Evolutionary conservation across 2,888 invertebrate genomes (phyloP).

Genomic region (Aporophyla lueneburgensis): DNA sequence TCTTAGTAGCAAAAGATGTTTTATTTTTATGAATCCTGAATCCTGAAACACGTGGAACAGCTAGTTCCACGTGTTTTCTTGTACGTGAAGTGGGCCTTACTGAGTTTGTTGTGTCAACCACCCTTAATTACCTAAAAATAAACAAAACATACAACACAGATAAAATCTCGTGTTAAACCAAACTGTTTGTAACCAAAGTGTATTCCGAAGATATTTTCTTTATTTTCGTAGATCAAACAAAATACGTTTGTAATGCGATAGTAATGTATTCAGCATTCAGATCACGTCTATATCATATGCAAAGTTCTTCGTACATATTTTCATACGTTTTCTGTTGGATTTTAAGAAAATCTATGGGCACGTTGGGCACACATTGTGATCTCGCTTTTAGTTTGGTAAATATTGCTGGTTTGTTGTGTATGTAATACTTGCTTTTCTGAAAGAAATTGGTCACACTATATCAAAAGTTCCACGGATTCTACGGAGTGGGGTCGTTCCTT

Average conservation of each 20-base stretch:
- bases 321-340: slow-evolving; percentile 64
- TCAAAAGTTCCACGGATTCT: slow-evolving; percentile 1
- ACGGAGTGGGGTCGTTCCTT: neutral
- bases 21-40: neutral
- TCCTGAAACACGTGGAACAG: too few relatives aligned
- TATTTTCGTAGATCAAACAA: slow-evolving; percentile 69
- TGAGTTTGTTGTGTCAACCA: neutral
- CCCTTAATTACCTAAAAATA: neutral
- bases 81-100: neutral
- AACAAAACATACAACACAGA: neutral
- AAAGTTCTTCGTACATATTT: slow-evolving; percentile 66
- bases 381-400: slow-evolving; percentile 74
- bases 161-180: slow-evolving; percentile 39
- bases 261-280: slow-evolving; percentile 66
- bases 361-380: slow-evolving; percentile 64
- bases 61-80: neutral
- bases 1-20: neutral
- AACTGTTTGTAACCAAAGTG: slow-evolving; percentile 48
- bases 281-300: slow-evolving; percentile 67
- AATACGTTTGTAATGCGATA: slow-evolving; percentile 70
- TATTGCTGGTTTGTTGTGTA: slow-evolving; percentile 64
- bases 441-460: neutral
- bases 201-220: slow-evolving; percentile 59
- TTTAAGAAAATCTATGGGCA: slow-evolving; percentile 68
- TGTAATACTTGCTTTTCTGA: slow-evolving; percentile 23